Evolutionary conservation across 2,113 vertebrate species (phyloP), one percentile per base, ranked within the genome.

Genomic region (Patagioenas fasciata): DNA sequence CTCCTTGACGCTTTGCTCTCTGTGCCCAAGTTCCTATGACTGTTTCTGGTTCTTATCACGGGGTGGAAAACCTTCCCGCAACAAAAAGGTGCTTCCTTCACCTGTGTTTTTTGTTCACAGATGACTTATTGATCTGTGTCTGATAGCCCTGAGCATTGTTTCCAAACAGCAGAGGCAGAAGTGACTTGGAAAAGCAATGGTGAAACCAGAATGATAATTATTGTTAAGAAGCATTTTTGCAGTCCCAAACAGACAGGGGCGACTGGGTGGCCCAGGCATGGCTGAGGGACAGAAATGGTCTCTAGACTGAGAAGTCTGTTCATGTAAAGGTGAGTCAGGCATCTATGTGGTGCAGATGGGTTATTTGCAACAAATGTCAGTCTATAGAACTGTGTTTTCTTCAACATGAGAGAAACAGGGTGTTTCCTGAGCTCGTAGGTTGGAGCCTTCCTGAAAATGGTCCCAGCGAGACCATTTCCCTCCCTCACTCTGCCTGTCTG

Each of bases 141-240:
- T 89, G 69, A 54, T 96, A 88, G 88, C 88, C 88, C 72, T 90
- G 74, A 92, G 91, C 85, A 24, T 34, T 88, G 71, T 95, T 96
- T 96, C 89, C 80, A 91, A 90, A 85, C 50, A 72, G 24, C 24
- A 65, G 62, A 95, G 80, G 67, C 86, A 92, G 91, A 86, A 92
- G 67, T n/a, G 50, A 53, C 67, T 93, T 94, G 72, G 58, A 95
- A 91, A 88, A 73, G 62, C 58, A 53, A 28, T 92, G 80, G 91
- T 69, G 89, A 96, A 95, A 95, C 44, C 56, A 91, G 64, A 83
- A 88, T n/a, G 75, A 60, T 80, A 91, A 91, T 78, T 92, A 40
- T 56, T 88, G 47, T 54, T 73, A 58, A 32, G 56, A 70, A 73
- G 93, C 56, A 25, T 66, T 95, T 92, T 60, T 83, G 54, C 50